Conservation (phyloP, 1,140 invertebrate genomes). For the Drosophila baimaii region DNA sequence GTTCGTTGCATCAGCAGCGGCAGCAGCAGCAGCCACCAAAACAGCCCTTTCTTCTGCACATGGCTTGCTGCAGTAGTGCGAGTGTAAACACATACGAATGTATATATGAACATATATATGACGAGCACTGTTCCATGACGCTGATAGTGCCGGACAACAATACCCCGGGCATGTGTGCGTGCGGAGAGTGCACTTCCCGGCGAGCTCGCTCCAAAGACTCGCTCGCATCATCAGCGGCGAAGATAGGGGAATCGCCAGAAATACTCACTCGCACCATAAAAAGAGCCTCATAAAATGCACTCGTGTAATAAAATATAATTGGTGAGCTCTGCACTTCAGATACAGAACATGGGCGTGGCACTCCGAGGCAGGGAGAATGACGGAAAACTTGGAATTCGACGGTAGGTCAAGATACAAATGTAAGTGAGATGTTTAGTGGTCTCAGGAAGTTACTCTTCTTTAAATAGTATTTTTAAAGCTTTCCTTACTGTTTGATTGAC, state of each 20-base stretch:
- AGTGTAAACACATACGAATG: constrained; percentile 20
- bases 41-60: constrained; percentile 58
- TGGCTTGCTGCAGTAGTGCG: constrained; percentile 16
- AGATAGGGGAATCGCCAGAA: constrained; percentile 18
- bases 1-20: constrained; percentile 49
- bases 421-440: neutral
- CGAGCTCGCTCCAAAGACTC: constrained; percentile 11
- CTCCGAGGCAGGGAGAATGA: neutral
- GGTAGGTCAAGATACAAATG: constrained; percentile 20
- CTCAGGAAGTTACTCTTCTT: too few species aligned
- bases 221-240: constrained; percentile 2
- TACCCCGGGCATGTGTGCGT: constrained; percentile 23
- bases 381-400: constrained; percentile 10
- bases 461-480: neutral
- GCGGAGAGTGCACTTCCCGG: constrained; percentile 26
- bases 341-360: constrained; percentile 37
- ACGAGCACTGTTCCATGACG: constrained; percentile 66
- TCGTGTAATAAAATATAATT: constrained; percentile 72
- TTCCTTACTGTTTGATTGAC: too few species aligned
- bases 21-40: constrained; percentile 38
- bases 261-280: constrained; percentile 42
- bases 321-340: constrained; percentile 42
- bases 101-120: neutral
- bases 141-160: constrained; percentile 66
- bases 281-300: constrained; percentile 55